A percentile compares a stretch with the other conserved stretches of the same genome.
Evolutionary conservation across 2,113 vertebrate genomes (phyloP).

Genomic region (Clarias gariepinus): DNA sequence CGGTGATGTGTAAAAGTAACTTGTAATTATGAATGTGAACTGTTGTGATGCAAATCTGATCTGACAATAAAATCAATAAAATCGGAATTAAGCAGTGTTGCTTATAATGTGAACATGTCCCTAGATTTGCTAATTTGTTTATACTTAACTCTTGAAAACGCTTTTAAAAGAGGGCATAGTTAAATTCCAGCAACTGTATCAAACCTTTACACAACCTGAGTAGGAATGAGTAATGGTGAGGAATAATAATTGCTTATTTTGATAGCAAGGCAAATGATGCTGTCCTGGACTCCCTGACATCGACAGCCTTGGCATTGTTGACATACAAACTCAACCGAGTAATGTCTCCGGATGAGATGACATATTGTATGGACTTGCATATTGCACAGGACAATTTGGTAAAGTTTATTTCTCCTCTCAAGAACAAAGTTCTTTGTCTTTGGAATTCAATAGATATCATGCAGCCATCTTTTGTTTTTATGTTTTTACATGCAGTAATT

Average conservation of each 20-base stretch:
- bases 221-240: neutral
- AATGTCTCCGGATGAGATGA: neutral
- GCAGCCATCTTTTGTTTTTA: neutral
- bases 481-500: neutral
- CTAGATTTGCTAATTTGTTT: neutral
- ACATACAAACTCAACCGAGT: neutral
- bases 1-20: too few relatives aligned
- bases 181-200: too few relatives aligned
- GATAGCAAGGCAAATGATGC: neutral
- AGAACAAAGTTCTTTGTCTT: neutral
- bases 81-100: too few relatives aligned
- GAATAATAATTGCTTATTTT: neutral
- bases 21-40: too few relatives aligned
- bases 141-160: neutral
- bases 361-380: neutral
- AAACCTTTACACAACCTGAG: neutral
- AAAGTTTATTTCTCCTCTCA: neutral
- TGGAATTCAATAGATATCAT: neutral
- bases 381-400: too few relatives aligned
- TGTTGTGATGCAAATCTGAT: too few relatives aligned
- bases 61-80: too few relatives aligned
- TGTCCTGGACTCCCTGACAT: neutral
- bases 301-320: neutral
- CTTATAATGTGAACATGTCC: too few relatives aligned
- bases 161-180: neutral